Evolutionary conservation across 1,140 invertebrate genomes (phyloP).

Genomic region (roundworm (Caenorhabditis elegans)): DNA sequence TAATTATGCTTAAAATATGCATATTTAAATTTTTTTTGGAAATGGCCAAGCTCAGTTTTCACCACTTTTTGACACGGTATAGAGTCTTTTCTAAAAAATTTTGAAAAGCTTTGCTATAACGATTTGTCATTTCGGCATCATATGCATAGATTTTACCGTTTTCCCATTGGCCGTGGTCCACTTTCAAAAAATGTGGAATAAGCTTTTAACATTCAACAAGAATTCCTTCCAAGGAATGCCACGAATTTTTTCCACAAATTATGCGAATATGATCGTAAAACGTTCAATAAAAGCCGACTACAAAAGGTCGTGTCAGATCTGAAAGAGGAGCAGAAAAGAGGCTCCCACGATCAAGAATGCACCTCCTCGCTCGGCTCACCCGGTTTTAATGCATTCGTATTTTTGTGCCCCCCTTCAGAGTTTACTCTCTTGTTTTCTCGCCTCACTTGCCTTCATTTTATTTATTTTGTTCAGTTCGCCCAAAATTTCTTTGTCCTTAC

Average conservation of each 20-base stretch:
- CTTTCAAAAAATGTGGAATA: too few relatives aligned
- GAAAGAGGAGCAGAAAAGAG: not conserved
- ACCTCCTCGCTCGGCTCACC: not conserved
- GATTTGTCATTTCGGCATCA: too few relatives aligned
- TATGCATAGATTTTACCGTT: too few relatives aligned
- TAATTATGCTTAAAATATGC: too few relatives aligned
- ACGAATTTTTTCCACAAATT: not conserved
- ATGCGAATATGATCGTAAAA: constrained; percentile 4
- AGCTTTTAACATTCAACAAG: too few relatives aligned
- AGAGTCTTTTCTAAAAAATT: too few relatives aligned
- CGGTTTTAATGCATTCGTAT: constrained; percentile 23
- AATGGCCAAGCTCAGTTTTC: too few relatives aligned
- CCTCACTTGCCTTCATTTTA: not conserved
- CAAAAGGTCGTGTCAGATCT: not conserved
- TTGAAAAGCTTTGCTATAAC: too few relatives aligned
- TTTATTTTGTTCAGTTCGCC: not conserved
- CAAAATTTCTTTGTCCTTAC: too few relatives aligned
- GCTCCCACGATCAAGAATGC: constrained; percentile 30
- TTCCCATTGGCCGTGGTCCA: too few relatives aligned
- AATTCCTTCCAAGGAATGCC: not conserved
- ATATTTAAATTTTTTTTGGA: too few relatives aligned
- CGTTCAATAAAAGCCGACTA: not conserved
- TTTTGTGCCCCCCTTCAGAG: not conserved
- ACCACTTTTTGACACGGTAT: too few relatives aligned
- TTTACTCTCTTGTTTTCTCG: not conserved